Percentiles rank a stretch among this genome's conserved stretches.
These are phyloP conservation scores for Plebejus anna DNA, from an alignment of 2,888 invertebrate genomes.

Conservation along the genomic window DNA sequence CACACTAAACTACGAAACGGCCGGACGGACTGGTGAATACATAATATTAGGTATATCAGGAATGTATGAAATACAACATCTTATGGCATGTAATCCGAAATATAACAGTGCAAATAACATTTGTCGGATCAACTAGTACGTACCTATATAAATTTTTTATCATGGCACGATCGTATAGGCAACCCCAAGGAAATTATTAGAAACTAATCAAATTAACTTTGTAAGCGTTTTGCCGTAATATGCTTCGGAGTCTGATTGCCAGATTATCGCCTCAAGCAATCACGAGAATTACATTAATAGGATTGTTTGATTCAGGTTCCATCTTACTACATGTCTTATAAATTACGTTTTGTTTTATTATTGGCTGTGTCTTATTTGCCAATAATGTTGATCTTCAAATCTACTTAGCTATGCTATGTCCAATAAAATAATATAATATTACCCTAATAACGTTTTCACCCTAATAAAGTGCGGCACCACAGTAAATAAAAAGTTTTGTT, in stretches of 20 bases:
- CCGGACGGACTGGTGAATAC: no score
- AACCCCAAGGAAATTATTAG: not conserved
- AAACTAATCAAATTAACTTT: not conserved
- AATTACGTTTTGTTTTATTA: not conserved
- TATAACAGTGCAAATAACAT: no score
- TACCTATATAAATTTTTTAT: not conserved
- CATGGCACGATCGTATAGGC: not conserved
- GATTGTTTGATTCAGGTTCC: not conserved
- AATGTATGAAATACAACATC: no score
- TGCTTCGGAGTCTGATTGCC: not conserved
- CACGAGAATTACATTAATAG: not conserved
- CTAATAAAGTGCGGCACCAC: no score
- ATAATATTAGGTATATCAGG: no score
- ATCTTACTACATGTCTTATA: not conserved
- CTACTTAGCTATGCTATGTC: no score
- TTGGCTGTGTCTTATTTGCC: not conserved
- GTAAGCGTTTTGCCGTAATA: not conserved
- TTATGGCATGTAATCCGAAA: no score
- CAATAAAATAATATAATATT: no score
- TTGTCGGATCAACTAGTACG: no score
- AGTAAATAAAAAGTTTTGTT: no score
- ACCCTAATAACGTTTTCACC: no score
- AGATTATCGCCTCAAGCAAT: not conserved
- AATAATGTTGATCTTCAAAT: not conserved
- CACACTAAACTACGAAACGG: no score